Evolutionary conservation across 2,113 vertebrate species (phyloP).

Genomic region (Triplophysa dalaica): DNA sequence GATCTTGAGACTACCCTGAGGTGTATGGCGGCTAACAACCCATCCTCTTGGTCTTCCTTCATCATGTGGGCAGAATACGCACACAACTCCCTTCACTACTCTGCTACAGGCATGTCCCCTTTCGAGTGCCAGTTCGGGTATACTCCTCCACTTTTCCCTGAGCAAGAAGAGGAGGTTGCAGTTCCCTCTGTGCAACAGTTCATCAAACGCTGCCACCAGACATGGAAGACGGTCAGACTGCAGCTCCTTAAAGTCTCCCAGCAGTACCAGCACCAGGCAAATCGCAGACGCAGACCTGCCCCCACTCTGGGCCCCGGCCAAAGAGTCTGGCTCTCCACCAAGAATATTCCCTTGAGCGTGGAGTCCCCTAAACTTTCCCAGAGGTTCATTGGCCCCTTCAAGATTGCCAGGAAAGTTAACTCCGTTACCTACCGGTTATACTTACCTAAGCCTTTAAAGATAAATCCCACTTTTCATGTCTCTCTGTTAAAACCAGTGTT

Average conservation of each 20-base stretch:
- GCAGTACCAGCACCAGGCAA: background rate
- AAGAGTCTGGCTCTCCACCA: background rate
- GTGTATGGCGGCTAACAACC: slow-evolving; percentile 1
- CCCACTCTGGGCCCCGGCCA: background rate
- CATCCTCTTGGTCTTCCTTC: background rate
- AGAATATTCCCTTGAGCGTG: background rate
- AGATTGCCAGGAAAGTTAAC: no score
- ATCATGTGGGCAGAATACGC: background rate
- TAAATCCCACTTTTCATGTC: slow-evolving; percentile 16
- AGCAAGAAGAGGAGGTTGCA: background rate
- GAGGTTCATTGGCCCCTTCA: background rate
- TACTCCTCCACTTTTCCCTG: background rate
- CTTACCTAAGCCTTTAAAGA: background rate
- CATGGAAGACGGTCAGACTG: no score
- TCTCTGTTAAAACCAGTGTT: background rate
- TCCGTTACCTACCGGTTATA: background rate
- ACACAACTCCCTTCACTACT: background rate
- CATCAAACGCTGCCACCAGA: background rate
- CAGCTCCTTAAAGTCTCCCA: background rate
- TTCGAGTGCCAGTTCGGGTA: slow-evolving; percentile 25
- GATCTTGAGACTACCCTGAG: background rate
- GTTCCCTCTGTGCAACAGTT: background rate
- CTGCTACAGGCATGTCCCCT: slow-evolving; percentile 7
- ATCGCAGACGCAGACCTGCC: background rate
- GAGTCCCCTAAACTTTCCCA: background rate